phyloP scores from a whole-genome alignment of 2,797 vertebrate genomes.

The Hippopotamyrus pictus region DNA sequence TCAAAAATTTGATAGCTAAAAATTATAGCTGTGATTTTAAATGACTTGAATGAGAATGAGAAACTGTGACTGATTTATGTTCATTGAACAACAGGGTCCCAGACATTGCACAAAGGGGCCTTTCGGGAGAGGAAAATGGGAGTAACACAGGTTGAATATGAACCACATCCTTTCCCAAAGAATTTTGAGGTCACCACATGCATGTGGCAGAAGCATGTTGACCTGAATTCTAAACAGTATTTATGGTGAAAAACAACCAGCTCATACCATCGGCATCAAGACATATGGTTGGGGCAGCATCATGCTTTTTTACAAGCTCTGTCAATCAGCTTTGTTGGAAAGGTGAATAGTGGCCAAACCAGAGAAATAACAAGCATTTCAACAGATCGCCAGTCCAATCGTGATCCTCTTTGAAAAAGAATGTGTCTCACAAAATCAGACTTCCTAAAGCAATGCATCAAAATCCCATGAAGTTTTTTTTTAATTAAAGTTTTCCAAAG shows the following conservation, averaged over 20 bases:
- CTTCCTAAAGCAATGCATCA: background rate
- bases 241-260: background rate
- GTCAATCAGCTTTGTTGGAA: background rate
- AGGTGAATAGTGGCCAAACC: background rate
- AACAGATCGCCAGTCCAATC: background rate
- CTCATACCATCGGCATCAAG: background rate
- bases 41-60: background rate
- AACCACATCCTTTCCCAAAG: background rate
- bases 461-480: background rate
- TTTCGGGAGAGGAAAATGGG: background rate
- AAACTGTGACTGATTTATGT: background rate
- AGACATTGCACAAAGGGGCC: background rate
- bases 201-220: background rate
- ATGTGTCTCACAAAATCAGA: background rate
- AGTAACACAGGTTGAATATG: background rate
- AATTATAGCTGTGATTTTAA: background rate
- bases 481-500: background rate
- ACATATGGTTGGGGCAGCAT: background rate
- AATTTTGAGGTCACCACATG: background rate
- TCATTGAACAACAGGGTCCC: background rate
- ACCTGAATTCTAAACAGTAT: background rate
- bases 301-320: background rate
- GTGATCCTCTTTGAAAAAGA: background rate
- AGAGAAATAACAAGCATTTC: background rate
- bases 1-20: background rate